Evolutionary conservation across 2,888 invertebrate species (phyloP), one percentile per base, ranked within the genome.

Genomic region (Tipula lateralis): DNA sequence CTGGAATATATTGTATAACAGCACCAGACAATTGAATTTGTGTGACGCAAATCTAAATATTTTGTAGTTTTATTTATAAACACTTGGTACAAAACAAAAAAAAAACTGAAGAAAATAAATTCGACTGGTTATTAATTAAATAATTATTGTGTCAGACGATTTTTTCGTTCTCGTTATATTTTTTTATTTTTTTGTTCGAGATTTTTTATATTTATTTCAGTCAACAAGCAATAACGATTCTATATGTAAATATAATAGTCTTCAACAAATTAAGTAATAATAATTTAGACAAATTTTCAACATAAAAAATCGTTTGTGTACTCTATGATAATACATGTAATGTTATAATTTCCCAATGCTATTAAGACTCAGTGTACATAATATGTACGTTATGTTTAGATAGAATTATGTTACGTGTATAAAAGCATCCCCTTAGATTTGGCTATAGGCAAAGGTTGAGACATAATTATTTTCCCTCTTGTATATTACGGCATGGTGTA

Each of bases 11-110:
- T 2, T n/a, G n/a, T n/a, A n/a, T n/a, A n/a, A n/a, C n/a, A 44
- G 44, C 66, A 66, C 66, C 66, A 66, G 66, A 66, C 66, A 66
- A 66, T 66, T 66, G 24, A 66, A 66, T 24, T 24, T 2, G 24
- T 66, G 66, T 66, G 66, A 66, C 66, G 66, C 66, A 66, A 66
- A 66, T 66, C 24, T 24, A 24, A 24, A 66, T 66, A 66, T 24
- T 66, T 66, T 66, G 66, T 66, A 66, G 24, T 66, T 66, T 66
- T 66, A 66, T 66, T 66, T 66, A 66, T 66, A 66, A 66, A 66
- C 66, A 24, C 7, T 66, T 66, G 19, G 7, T 19, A 9, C 19
- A 66, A 24, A 24, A 24, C 19, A 24, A 66, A 66, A 66, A 50
- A 66, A 66, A 66, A 66, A 66, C 66, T 66, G 2, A 9, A 66